Conservation (phyloP, 2,888 invertebrate species). For the Hemicrepidius hirtus region DNA sequence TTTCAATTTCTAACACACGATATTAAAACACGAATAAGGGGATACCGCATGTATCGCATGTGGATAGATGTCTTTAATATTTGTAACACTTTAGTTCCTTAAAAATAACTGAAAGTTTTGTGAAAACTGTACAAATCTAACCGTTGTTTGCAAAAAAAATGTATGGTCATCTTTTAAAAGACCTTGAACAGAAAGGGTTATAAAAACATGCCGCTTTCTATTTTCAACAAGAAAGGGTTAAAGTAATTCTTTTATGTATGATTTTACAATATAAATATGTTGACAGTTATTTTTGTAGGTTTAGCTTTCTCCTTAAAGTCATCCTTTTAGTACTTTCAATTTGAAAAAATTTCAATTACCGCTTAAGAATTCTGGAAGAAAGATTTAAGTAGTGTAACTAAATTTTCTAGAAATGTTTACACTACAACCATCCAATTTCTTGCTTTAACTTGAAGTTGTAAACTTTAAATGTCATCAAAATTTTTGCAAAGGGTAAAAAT, state of each 20-base stretch:
- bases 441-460: neutral
- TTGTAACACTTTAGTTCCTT: too few relatives aligned
- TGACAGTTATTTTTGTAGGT: constrained; percentile 17
- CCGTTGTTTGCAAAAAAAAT: constrained; percentile 43
- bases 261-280: constrained; percentile 28
- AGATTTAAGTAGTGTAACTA: too few relatives aligned
- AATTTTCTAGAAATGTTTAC: too few relatives aligned
- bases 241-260: constrained; percentile 2
- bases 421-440: too few relatives aligned
- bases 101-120: too few relatives aligned
- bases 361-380: too few relatives aligned
- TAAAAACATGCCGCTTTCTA: constrained; percentile 47
- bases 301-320: constrained; percentile 11
- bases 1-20: constrained; percentile 41
- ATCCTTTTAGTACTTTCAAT: neutral
- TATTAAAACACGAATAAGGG: constrained; percentile 31
- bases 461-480: constrained; percentile 18
- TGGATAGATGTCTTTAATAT: too few relatives aligned
- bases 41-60: too few relatives aligned
- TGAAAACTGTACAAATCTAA: neutral
- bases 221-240: neutral
- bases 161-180: constrained; percentile 31
- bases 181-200: constrained; percentile 49
- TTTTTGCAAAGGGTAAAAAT: constrained; percentile 52
- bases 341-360: too few relatives aligned